phyloP scores from a whole-genome alignment of 2,113 vertebrate species.

The Pandion haliaetus region DNA sequence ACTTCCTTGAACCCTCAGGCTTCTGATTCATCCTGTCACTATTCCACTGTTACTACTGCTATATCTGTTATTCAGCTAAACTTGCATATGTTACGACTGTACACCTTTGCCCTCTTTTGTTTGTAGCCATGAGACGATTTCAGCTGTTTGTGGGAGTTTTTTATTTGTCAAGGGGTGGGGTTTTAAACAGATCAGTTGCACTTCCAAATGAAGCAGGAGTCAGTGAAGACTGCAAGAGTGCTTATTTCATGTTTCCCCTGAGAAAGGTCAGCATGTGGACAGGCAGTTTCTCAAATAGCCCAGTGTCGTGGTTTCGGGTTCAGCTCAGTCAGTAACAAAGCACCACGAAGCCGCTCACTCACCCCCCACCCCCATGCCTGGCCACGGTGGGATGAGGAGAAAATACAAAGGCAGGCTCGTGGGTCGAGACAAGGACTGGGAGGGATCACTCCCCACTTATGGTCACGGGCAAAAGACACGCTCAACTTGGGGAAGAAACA shows the following conservation, averaged over 20 bases:
- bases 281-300: background rate
- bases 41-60: background rate
- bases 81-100: background rate
- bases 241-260: background rate
- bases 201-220: background rate
- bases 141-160: background rate
- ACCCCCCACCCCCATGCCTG: no score
- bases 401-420: no score
- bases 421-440: no score
- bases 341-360: no score
- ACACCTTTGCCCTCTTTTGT: background rate
- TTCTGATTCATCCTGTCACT: background rate
- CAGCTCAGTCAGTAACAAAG: no score
- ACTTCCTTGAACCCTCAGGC: background rate
- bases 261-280: accelerated
- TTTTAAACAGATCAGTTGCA: background rate
- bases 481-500: no score
- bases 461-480: no score
- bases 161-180: accelerated
- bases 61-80: background rate
- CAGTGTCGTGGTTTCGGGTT: no score
- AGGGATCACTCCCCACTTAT: no score
- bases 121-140: background rate
- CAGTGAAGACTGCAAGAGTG: background rate
- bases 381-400: no score